These are phyloP conservation scores for Spondyliosoma cantharus DNA, from an alignment of 2,797 vertebrate genomes.

Conservation along the genomic window DNA sequence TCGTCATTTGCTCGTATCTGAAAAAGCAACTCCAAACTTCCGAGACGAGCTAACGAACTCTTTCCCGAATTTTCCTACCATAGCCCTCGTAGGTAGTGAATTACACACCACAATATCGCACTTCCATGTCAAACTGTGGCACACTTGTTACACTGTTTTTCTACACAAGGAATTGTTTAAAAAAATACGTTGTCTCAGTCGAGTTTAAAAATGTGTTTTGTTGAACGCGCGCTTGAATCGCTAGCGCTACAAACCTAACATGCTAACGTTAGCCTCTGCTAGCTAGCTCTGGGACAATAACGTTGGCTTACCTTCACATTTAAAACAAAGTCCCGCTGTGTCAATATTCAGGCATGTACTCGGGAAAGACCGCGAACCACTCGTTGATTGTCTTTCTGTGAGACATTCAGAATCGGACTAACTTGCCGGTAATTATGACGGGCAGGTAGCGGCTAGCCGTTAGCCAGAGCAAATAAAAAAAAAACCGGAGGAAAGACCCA, in stretches of 20 bases:
- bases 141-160: accelerated
- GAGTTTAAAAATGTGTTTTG: background rate
- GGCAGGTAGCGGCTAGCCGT: slow-evolving; percentile 16
- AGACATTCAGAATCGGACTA: background rate
- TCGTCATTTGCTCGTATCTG: background rate
- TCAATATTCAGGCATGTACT: background rate
- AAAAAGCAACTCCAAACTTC: background rate
- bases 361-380: background rate
- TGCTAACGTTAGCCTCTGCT: slow-evolving; percentile 59
- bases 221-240: slow-evolving; percentile 33
- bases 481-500: background rate
- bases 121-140: accelerated
- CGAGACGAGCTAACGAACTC: background rate
- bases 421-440: slow-evolving; percentile 23
- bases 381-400: background rate
- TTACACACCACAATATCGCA: background rate
- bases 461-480: slow-evolving; percentile 37
- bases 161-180: accelerated
- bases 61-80: background rate
- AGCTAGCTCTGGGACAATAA: slow-evolving; percentile 20
- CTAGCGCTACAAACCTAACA: slow-evolving; percentile 2
- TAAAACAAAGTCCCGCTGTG: background rate
- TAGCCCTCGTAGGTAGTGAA: background rate
- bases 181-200: accelerated
- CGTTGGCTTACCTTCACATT: slow-evolving; percentile 49